phyloP scores from a whole-genome alignment of 1,140 invertebrate genomes.

The Nebria ingens region DNA sequence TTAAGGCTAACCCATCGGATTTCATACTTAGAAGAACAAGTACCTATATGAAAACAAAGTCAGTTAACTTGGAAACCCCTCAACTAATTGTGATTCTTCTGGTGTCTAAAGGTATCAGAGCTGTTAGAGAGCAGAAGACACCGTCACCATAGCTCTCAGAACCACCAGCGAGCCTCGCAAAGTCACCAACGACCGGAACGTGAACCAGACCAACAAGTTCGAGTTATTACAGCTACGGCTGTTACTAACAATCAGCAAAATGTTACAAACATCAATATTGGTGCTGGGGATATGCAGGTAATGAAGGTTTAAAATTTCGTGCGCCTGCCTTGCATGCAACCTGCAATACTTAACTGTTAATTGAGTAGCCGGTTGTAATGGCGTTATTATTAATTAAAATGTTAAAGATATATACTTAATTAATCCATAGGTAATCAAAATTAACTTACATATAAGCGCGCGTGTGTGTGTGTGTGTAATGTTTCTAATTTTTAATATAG shows the following conservation, averaged over 20 bases:
- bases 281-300: constrained; percentile 28
- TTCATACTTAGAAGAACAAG: constrained; percentile 80
- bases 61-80: no score
- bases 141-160: constrained; percentile 17
- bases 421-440: no score
- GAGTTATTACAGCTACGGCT: constrained; percentile 32
- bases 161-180: constrained; percentile 36
- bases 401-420: neutral
- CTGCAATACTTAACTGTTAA: neutral
- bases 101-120: constrained; percentile 28
- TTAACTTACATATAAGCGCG: neutral
- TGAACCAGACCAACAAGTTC: neutral
- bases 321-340: neutral
- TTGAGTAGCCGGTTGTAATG: no score
- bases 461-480: neutral
- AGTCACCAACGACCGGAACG: neutral
- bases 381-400: no score
- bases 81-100: constrained; percentile 41
- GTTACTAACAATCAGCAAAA: constrained; percentile 37
- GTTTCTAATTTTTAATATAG: constrained; percentile 30
- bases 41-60: constrained; percentile 29
- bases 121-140: constrained; percentile 22
- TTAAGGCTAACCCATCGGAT: constrained; percentile 75
- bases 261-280: constrained; percentile 48
- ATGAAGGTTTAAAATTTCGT: neutral